Base-by-base conservation (phyloP, 2,888 invertebrate species). In the Agriotes lineatus region DNA sequence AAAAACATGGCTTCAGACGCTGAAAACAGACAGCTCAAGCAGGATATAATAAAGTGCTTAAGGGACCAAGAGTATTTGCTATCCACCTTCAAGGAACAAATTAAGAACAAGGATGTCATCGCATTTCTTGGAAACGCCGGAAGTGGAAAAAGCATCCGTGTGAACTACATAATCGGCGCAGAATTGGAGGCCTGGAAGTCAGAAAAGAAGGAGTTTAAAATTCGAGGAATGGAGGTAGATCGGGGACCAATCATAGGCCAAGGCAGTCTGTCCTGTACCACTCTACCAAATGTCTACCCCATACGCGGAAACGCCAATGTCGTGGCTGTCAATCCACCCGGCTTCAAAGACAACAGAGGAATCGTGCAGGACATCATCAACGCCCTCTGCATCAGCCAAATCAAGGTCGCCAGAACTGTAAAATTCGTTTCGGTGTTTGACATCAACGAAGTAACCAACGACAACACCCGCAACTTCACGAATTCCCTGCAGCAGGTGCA, bases 301-400 rank as follows among this genome's bases (percentile, higher is more conserved):
- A 12, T 50, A 1, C 12, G 10, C 1, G 56, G 18, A 30, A 30
- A 16, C n/a, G 2, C 4, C 7, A 19, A 48, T 10, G 14, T 9
- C 2, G 44, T 52, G 18, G 12, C 50, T 2, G 35, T 67, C 1
- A 60, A 67, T 52, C 9, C 45, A 2, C 66, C 66, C 9, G 66
- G 66, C 6, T 67, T 67, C 42, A 60, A 67, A 45, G 66, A 67
- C 22, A 67, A 67, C 37, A 19, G 66, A 19, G 66, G 66, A 6
- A 14, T 60, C n/a, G 44, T 33, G 5, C 66, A 67, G 22, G 60
- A 67, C 12, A 60, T 67, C n/a, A 14, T 54, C 14, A 67, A 67
- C 12, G 39, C 66, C 7, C 12, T 60, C 1, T 59, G 45, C 12
- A 54, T 60, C 14, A 59, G 60, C 14, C 60, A 67, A 54, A 60